These are phyloP conservation scores for Dysmachus trigonus DNA, from an alignment of 2,888 invertebrate genomes.

Conservation along the genomic window DNA sequence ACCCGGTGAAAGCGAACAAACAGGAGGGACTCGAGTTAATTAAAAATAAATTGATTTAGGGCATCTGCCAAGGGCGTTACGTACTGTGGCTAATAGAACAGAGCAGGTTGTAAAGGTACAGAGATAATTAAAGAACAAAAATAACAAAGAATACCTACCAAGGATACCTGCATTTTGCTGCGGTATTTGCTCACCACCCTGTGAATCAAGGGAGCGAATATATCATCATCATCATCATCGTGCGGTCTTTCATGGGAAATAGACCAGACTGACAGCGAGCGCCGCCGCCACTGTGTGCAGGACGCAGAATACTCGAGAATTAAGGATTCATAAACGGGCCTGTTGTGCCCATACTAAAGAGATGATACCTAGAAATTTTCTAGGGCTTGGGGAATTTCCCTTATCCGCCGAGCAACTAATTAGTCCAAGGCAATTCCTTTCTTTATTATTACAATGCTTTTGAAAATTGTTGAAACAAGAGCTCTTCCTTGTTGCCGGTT, in stretches of 20 bases:
- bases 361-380: neutral
- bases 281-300: no score
- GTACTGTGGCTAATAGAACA: neutral
- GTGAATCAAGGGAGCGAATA: neutral
- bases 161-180: neutral
- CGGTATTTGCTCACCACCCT: neutral
- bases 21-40: constrained; percentile 20
- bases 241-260: neutral
- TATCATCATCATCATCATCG: neutral
- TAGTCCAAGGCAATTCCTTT: neutral
- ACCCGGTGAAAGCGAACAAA: neutral
- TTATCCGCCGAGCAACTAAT: neutral
- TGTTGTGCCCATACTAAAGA: neutral
- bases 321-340: neutral
- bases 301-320: neutral
- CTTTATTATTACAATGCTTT: neutral
- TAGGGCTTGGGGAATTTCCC: neutral
- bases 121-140: neutral
- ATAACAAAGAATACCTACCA: neutral
- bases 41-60: constrained; percentile 36
- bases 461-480: neutral
- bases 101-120: neutral
- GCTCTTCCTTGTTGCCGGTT: neutral
- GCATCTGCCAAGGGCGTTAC: constrained; percentile 4
- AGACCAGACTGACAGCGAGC: neutral